Percentiles rank a stretch among this genome's conserved stretches.
Conservation (phyloP, 37 sponge, comb jelly and placozoan genomes). For the Bolinopsis microptera region DNA sequence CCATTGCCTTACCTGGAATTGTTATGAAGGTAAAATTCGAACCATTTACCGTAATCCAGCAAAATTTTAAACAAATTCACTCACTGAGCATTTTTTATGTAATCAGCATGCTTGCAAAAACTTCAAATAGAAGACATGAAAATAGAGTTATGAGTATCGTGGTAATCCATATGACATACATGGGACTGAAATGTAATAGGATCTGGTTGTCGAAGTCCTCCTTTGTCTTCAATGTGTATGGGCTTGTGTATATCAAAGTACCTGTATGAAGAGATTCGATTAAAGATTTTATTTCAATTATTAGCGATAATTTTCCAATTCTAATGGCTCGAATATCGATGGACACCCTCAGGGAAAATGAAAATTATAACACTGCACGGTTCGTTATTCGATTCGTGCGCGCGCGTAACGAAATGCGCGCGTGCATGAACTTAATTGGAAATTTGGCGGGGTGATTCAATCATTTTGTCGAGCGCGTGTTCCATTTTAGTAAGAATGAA, state of each 20-base stretch:
- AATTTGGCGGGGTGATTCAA: neutral
- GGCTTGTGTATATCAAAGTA: constrained; percentile 53
- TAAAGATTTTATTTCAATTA: too few relatives aligned
- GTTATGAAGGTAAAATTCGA: neutral
- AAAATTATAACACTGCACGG: too few relatives aligned
- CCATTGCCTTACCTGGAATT: constrained; percentile 59
- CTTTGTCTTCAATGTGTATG: neutral
- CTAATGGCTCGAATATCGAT: too few relatives aligned
- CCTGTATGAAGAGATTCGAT: too few relatives aligned
- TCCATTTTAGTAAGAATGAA: neutral
- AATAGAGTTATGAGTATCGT: too few relatives aligned
- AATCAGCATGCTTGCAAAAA: neutral
- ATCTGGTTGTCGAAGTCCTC: neutral
- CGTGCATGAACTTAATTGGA: neutral
- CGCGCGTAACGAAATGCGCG: neutral
- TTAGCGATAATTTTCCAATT: too few relatives aligned
- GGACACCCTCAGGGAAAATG: too few relatives aligned
- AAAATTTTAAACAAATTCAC: neutral
- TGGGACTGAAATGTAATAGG: constrained; percentile 47
- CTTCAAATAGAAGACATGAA: too few relatives aligned
- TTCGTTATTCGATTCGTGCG: too few relatives aligned
- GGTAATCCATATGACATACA: too few relatives aligned
- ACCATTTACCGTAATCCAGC: neutral
- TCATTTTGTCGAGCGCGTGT: neutral
- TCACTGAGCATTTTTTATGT: neutral